Evolutionary conservation across 2,888 invertebrate species (phyloP).

Genomic region (Psylliodes chrysocephalus): DNA sequence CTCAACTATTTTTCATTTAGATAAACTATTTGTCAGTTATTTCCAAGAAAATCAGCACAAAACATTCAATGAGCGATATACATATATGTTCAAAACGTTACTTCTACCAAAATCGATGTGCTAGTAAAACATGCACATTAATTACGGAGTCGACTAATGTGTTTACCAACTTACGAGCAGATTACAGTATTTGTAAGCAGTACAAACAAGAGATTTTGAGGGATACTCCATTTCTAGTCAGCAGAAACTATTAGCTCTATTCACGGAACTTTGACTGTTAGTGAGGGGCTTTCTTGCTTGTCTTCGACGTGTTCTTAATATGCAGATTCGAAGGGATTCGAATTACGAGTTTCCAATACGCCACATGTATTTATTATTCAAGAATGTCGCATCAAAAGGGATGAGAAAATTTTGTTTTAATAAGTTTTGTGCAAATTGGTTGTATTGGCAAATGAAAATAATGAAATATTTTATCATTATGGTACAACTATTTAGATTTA

Average conservation of each 20-base stretch:
- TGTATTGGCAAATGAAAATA: too few species aligned
- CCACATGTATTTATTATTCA: not conserved
- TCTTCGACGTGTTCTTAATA: conserved; percentile 4
- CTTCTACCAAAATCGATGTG: not conserved
- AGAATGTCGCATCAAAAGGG: not conserved
- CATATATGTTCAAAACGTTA: conserved; percentile 1
- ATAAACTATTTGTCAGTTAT: too few species aligned
- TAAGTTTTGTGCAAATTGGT: not conserved
- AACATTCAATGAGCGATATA: too few species aligned
- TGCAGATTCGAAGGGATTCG: not conserved
- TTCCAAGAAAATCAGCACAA: too few species aligned
- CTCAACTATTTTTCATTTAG: too few species aligned
- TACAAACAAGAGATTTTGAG: conserved; percentile 49
- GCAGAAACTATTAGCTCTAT: conserved; percentile 42
- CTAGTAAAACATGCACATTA: conserved; percentile 36
- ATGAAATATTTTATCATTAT: too few species aligned
- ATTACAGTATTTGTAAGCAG: conserved; percentile 48
- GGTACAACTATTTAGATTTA: too few species aligned
- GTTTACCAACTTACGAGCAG: conserved; percentile 48
- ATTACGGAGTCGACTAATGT: conserved; percentile 49
- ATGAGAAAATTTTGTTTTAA: not conserved
- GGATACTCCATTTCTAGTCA: conserved; percentile 45
- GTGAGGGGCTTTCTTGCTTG: conserved; percentile 10
- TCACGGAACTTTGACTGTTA: conserved; percentile 20
- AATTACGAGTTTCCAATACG: not conserved